phyloP scores from a whole-genome alignment of 2,888 invertebrate species.

The Caradrina clavipalpis region DNA sequence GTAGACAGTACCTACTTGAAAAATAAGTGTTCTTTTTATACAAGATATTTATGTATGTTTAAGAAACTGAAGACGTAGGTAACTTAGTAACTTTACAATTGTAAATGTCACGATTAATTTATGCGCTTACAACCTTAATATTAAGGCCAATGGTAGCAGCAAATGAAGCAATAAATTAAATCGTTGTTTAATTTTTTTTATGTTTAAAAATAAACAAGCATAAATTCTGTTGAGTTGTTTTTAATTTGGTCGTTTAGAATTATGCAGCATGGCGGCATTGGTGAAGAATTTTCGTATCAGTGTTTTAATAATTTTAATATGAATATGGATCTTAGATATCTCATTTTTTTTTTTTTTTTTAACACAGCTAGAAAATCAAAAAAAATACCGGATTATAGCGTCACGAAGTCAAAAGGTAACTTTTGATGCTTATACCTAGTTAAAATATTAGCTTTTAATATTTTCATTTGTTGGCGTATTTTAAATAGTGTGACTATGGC shows the following conservation, averaged over 20 bases:
- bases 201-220: slow-evolving; percentile 33
- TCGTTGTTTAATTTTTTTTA: slow-evolving; percentile 25
- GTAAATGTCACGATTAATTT: slow-evolving; percentile 29
- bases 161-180: slow-evolving; percentile 52
- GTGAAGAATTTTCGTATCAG: neutral
- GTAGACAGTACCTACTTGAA: neutral
- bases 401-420: no score
- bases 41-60: neutral
- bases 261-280: neutral
- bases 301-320: no score
- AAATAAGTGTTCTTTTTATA: slow-evolving; percentile 5
- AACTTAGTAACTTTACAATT: neutral
- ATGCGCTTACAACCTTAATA: slow-evolving; percentile 16
- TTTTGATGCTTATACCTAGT: no score
- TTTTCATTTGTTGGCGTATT: no score
- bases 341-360: no score
- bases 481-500: no score
- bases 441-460: no score
- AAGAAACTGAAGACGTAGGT: slow-evolving; percentile 9
- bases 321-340: no score
- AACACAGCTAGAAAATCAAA: neutral
- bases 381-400: no score
- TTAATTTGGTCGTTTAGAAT: slow-evolving; percentile 21
- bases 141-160: slow-evolving; percentile 33
- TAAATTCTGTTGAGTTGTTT: slow-evolving; percentile 24